Percentiles rank a stretch among this genome's conserved stretches.
Evolutionary conservation across 2,797 vertebrate genomes (phyloP).

Genomic region (Falco naumanni): DNA sequence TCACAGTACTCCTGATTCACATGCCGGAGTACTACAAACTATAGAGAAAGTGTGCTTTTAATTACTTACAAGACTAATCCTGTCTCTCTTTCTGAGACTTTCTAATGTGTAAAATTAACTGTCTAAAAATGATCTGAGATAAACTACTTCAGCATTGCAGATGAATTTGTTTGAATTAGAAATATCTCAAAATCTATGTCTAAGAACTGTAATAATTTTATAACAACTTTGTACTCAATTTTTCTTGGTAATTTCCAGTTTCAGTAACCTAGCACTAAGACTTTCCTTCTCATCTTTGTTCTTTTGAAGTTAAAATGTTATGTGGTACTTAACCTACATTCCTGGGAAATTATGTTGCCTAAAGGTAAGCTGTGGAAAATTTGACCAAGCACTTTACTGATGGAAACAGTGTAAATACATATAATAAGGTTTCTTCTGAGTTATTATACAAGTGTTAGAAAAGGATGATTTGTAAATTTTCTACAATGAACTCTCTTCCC

Average conservation of each 20-base stretch:
- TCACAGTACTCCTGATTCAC: accelerated
- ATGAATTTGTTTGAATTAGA: neutral
- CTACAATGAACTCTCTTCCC: neutral
- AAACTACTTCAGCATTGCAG: neutral
- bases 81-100: neutral
- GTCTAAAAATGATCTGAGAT: neutral
- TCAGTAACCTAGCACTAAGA: neutral
- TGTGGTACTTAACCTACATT: neutral
- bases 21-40: neutral
- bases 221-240: neutral
- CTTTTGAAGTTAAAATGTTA: neutral
- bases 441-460: neutral
- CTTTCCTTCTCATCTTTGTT: neutral
- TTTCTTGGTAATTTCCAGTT: neutral
- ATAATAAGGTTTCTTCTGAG: neutral
- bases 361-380: neutral
- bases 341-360: neutral
- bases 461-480: neutral
- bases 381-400: neutral
- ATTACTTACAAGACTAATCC: neutral
- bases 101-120: neutral
- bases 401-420: neutral
- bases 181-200: neutral
- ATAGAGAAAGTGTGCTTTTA: neutral
- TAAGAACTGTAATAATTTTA: neutral